phyloP scores from a whole-genome alignment of 1,140 invertebrate genomes.

The Lepeophtheirus salmonis region DNA sequence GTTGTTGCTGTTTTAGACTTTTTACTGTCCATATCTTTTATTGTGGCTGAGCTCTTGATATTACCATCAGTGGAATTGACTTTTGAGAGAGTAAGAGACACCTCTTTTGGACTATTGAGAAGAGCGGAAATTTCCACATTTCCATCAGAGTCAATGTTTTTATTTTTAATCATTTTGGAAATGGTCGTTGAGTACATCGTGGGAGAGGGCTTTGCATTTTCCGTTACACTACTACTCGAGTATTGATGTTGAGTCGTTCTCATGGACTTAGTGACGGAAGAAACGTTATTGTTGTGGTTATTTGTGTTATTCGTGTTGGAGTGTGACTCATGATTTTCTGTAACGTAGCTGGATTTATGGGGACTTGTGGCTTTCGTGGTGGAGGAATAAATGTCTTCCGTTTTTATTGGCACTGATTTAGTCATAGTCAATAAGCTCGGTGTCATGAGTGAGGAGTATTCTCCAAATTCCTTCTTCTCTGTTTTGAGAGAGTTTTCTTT shows the following conservation, averaged over 20 bases:
- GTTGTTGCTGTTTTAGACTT: background rate
- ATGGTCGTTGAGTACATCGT: constrained; percentile 4
- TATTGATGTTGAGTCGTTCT: background rate
- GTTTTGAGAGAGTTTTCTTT: background rate
- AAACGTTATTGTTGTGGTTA: background rate
- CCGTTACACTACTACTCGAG: background rate
- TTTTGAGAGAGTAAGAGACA: background rate
- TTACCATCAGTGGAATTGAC: background rate
- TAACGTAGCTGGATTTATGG: too few species aligned
- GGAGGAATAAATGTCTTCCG: background rate
- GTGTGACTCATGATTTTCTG: too few species aligned
- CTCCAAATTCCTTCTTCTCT: background rate
- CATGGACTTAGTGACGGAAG: background rate
- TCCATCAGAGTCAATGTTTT: background rate
- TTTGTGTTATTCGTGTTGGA: background rate
- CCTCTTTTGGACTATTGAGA: background rate
- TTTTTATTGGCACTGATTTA: background rate
- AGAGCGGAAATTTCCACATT: background rate
- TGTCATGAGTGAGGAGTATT: background rate
- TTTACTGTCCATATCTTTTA: background rate
- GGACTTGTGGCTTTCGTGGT: background rate
- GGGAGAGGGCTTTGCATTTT: background rate
- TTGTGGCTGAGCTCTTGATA: background rate
- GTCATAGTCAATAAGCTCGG: background rate
- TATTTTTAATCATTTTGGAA: background rate